phyloP scores from a whole-genome alignment of 2,797 vertebrate species.

The Gobio occitaniae region DNA sequence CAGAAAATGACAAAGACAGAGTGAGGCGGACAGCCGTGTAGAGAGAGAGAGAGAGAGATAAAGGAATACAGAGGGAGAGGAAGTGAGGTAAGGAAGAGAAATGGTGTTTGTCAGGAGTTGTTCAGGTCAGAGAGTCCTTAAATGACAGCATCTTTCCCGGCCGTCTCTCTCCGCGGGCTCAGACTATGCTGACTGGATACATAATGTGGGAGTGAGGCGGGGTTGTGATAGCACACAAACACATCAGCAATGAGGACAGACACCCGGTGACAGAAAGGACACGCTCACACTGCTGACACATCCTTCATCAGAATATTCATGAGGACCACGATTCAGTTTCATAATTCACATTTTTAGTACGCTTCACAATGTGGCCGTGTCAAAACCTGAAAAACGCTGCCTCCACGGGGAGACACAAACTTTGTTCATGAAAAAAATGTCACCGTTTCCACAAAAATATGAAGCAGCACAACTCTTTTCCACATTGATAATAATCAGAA shows the following conservation, averaged over 20 bases:
- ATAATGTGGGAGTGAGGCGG: conserved; percentile 52
- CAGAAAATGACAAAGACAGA: conserved; percentile 35
- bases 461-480: neutral
- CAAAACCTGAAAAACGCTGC: neutral
- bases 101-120: conserved; percentile 33
- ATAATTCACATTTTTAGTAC: conserved; percentile 11
- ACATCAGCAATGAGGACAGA: conserved; percentile 45
- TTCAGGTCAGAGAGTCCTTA: conserved; percentile 62
- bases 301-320: conserved; percentile 22
- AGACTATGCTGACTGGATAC: conserved; percentile 60
- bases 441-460: neutral
- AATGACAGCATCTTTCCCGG: conserved; percentile 41
- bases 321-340: conserved; percentile 8
- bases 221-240: conserved; percentile 63
- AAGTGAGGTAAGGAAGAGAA: conserved; percentile 40
- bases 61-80: conserved; percentile 24
- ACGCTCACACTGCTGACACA: conserved; percentile 5
- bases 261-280: conserved; percentile 8
- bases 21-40: neutral
- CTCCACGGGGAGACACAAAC: neutral
- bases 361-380: neutral
- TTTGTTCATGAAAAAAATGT: neutral
- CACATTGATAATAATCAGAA: neutral
- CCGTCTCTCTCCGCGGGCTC: conserved; percentile 32
- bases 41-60: neutral